Evolutionary conservation across 1,140 invertebrate species (phyloP), one percentile per base, ranked within the genome.

Genomic region (Drosophila eugracilis): DNA sequence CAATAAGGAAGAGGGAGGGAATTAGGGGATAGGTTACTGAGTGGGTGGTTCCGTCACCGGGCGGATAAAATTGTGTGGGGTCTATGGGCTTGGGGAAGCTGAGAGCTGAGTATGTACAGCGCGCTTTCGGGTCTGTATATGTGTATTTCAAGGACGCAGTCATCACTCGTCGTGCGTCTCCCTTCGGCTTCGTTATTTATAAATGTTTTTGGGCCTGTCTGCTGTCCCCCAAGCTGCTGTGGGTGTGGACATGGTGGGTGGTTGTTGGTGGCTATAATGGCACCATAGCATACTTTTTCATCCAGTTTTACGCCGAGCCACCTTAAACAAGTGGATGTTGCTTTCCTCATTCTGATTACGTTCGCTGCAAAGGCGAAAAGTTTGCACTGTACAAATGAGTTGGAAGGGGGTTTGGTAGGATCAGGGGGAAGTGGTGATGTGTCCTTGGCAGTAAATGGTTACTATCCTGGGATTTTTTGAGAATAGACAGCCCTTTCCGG

Each of bases 141-240:
- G 50, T 75, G 53, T 74, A 36, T 86, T 86, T 86, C 81, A 86
- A 86, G 81, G 81, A 86, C 81, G 81, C 83, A 75, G 60, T 65
- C 83, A 86, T 86, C 77, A 88, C 77, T 88, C 70, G 77, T 86
- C 70, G 57, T 65, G 50, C 58, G 59, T 54, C 30, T 67, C 47
- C 39, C 69, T 53, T 73, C 69, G 70, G 69, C 47, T 72, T 60
- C 52, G 66, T 73, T 84, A 85, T 81, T 81, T 81, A 84, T 78
- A 85, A 67, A 79, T 75, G 71, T 60, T 80, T 85, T 52, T 78
- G 77, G 66, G 75, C 79, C 70, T 65, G 71, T 75, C 71, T 75
- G 70, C 60, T 58, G 59, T 58, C 41, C 60, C 54, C 39, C 30
- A 59, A 17, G 55, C 12, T 10, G 55, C 17, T 30, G 9, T 5